Percentiles rank a stretch among this genome's conserved stretches.
phyloP scores from a whole-genome alignment of 2,113 vertebrate species.

The Cochlearius cochlearius region DNA sequence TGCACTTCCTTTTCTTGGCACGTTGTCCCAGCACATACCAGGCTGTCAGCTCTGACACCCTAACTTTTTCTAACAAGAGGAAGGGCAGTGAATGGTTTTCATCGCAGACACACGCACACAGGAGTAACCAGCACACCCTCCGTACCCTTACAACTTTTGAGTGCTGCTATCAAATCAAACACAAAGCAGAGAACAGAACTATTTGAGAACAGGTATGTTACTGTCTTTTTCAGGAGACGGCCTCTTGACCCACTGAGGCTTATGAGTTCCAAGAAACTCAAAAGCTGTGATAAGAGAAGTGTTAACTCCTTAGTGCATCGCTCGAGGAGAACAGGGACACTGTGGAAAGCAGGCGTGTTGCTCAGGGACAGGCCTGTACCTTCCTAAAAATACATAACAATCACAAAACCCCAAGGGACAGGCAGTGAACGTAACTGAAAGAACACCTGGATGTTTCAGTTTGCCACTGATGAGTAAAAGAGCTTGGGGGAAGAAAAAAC shows the following conservation, averaged over 20 bases:
- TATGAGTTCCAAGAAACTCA: background rate
- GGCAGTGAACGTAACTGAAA: accelerated
- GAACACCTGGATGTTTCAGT: background rate
- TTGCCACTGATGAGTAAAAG: background rate
- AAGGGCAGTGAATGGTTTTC: background rate
- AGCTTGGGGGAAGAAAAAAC: background rate
- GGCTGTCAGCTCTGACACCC: slow-evolving; percentile 36
- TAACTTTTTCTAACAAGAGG: background rate
- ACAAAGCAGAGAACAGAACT: background rate
- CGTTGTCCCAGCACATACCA: background rate
- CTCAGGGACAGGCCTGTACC: background rate
- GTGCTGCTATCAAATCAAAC: background rate
- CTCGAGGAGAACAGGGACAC: background rate
- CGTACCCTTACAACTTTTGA: background rate
- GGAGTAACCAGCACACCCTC: background rate
- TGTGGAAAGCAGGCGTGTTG: background rate
- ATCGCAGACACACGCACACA: background rate
- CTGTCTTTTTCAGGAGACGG: background rate
- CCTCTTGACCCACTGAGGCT: background rate
- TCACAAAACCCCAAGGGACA: accelerated
- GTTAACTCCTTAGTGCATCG: background rate
- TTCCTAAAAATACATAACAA: background rate
- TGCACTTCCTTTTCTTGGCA: background rate
- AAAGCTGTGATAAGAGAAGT: background rate
- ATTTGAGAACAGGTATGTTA: background rate